Percentiles rank a stretch among this genome's conserved stretches.
These are phyloP conservation scores for Falco berigora DNA, from an alignment of 2,797 vertebrate genomes.

Conservation along the genomic window DNA sequence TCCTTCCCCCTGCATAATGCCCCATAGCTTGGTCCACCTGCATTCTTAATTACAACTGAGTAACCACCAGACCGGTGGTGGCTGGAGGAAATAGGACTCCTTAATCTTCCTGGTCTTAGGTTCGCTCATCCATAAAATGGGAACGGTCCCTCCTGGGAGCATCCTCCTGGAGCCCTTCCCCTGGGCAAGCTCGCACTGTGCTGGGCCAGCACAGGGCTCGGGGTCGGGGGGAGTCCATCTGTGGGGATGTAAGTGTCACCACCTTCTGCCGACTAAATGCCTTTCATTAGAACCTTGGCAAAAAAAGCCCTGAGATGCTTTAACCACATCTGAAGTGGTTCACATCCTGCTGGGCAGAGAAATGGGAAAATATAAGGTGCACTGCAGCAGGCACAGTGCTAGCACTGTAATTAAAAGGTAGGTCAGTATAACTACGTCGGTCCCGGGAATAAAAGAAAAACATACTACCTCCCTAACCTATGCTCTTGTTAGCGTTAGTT, in stretches of 20 bases:
- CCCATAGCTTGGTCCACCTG: neutral
- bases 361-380: neutral
- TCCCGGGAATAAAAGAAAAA: neutral
- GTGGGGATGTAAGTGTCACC: neutral
- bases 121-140: neutral
- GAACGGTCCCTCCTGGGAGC: neutral
- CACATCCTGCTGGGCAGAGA: neutral
- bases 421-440: neutral
- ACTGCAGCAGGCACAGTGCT: neutral
- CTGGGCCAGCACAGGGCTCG: neutral
- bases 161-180: neutral
- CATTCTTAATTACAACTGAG: rapidly evolving
- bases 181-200: rapidly evolving
- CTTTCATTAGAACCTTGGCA: neutral
- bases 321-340: neutral
- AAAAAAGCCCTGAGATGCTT: neutral
- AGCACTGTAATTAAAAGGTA: neutral
- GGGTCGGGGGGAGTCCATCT: neutral
- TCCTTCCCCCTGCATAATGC: neutral
- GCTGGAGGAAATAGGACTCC: neutral
- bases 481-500: neutral
- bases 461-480: neutral
- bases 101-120: neutral
- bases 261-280: neutral
- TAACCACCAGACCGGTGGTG: rapidly evolving